Base-by-base conservation (phyloP, 2,888 invertebrate genomes). In the Pterostichus madidus region DNA sequence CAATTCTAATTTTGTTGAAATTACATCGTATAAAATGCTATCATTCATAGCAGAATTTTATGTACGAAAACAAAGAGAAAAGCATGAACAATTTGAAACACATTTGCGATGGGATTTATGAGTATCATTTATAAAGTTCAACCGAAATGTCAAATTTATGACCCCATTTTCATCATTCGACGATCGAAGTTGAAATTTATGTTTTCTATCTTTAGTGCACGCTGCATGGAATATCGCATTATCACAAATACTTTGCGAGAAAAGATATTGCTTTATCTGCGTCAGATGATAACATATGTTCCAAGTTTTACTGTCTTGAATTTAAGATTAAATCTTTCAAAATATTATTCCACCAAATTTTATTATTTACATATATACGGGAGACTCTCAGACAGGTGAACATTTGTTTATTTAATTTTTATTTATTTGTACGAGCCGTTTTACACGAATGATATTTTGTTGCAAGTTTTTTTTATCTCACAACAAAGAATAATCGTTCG, bases 71-170 rank as follows among this genome's bases (percentile, higher is more conserved):
- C 64, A 64, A 64, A 64, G 64, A 64, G 64, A 64, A 71, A 71
- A 17, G 24, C 68, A 56, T 56, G 68, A 15, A 44, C 39, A 44
- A 44, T 71, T 71, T 71, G 15, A 71, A 71, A 71, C 68, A 71
- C 68, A 71, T 71, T 71, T 39, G 56, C 56, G 13, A 5, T 39
- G 10, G 13, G 68, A 71, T 71, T 71, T 71, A 71, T 44, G 68
- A 10, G 17, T 71, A 71, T 71, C 68, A 71, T 71, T 71, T 71
- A 44, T 71, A 71, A 71, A 44, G 68, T 71, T 71, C 68, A 71
- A 71, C 44, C 32, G 64, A 71, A 71, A 71, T 44, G 39, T 71
- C 68, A 71, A 71, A 71, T 71, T 71, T 71, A 71, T 71, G 39
- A 71, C 68, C 68, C 39, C 68, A 44, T 71, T 71, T 71, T 44